phyloP scores from a whole-genome alignment of 2,113 vertebrate species.

The Zosterops pallidus region DNA sequence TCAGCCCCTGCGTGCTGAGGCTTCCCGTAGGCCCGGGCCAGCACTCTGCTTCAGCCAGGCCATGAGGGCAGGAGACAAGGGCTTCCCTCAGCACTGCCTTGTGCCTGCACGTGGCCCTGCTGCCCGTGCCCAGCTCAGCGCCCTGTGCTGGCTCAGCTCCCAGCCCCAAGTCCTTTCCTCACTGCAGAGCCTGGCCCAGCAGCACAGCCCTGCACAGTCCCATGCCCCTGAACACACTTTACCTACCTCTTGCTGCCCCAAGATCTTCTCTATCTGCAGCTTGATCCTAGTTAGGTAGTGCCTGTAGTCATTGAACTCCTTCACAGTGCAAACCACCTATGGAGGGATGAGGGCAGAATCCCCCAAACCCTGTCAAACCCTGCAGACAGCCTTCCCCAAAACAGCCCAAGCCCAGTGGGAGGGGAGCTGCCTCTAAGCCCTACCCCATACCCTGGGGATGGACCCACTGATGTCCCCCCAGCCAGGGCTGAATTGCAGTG shows the following conservation, averaged over 20 bases:
- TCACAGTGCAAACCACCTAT: neutral
- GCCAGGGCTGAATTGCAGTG: neutral
- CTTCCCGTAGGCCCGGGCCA: too few species aligned
- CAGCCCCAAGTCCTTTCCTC: too few species aligned
- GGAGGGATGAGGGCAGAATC: neutral
- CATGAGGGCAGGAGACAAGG: too few species aligned
- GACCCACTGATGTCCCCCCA: neutral
- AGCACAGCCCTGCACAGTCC: too few species aligned
- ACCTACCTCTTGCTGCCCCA: neutral
- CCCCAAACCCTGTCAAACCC: neutral
- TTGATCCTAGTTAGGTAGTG: neutral
- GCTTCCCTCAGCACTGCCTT: too few species aligned
- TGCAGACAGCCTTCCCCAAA: neutral
- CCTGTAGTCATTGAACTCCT: neutral
- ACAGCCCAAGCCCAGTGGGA: neutral
- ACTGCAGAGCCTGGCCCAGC: too few species aligned
- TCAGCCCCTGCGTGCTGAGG: neutral
- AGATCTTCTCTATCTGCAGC: neutral
- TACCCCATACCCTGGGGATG: accelerated
- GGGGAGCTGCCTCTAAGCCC: neutral
- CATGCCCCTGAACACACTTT: neutral
- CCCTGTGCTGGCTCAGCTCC: too few species aligned
- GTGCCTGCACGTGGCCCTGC: too few species aligned
- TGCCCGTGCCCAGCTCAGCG: too few species aligned
- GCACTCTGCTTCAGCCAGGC: too few species aligned